Evolutionary conservation across 2,113 vertebrate species (phyloP), one percentile per base, ranked within the genome.

Genomic region (Psittacus erithacus): DNA sequence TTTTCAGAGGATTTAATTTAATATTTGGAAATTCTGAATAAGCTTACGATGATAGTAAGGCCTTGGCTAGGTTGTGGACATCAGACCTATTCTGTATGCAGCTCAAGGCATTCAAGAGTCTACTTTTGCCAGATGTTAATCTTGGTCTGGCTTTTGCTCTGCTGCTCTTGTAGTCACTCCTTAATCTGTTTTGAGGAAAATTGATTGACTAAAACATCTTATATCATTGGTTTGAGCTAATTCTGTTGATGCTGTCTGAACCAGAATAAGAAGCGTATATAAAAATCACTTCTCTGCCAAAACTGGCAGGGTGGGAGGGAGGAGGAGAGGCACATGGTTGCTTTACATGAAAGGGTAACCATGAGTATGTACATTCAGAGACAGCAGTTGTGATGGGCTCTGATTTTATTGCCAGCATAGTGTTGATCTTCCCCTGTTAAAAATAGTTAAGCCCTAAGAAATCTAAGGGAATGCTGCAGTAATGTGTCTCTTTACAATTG

Each of bases 151-250:
- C 15, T 71, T 93, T 83, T 82, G 12, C 20, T 47, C 57, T 67
- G 17, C 53, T 9, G 1, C 57, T 81, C n/a, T 52, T 0, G 4
- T 1, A 5, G 47, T 86, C 0, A 0, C 16, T 79, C 44, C 43
- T 50, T 70, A 35, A 35, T 35, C 22, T 74, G 19, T 80, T 92
- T 73, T 41, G 73, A n/a, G 17, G 25, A 71, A 89, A 92, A 57
- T 38, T 63, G 20, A 55, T 89, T 50, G 55, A 41, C 43, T 87
- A n/a, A 53, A 84, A 53, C 27, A 44, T 84, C 49, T 76, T 57
- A 50, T 63, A 55, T 53, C 31, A 55, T 14, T 62, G 18, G 2
- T 77, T 90, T 50, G 63, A 81, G 68, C 46, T 50, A 63, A 81
- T 84, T 81, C 60, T 83, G 18, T 17, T 86, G 59, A 43, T 75